Conservation (phyloP, 2,797 vertebrate species). For the Notoglanidium macrostoma region DNA sequence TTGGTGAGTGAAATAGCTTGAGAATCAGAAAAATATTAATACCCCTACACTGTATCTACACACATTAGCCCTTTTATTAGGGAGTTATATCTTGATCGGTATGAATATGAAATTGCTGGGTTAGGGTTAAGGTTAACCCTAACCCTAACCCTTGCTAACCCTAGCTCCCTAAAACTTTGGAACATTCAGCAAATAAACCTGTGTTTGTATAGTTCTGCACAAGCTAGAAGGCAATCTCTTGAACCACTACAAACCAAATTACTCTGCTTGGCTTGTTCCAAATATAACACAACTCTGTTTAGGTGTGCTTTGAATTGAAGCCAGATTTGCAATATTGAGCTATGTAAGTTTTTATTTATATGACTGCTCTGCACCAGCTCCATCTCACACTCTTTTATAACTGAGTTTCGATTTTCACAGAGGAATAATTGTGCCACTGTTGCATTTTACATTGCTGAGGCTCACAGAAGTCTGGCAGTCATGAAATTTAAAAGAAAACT, state of each 20-base stretch:
- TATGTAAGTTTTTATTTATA: slow-evolving; percentile 28
- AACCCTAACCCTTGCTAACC: no score
- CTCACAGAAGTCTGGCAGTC: not conserved
- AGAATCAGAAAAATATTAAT: not conserved
- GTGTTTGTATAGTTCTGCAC: slow-evolving; percentile 30
- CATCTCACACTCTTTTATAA: slow-evolving; percentile 8
- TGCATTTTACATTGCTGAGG: slow-evolving; percentile 12
- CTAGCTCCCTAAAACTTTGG: not conserved
- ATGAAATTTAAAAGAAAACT: not conserved
- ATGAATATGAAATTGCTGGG: not conserved
- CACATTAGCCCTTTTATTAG: not conserved
- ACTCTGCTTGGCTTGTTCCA: not conserved
- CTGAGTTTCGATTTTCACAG: slow-evolving; percentile 7
- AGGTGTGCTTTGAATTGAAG: slow-evolving; percentile 4
- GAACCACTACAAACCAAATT: slow-evolving; percentile 33
- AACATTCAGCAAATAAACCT: slow-evolving; percentile 24
- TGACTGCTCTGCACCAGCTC: not conserved
- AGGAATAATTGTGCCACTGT: slow-evolving; percentile 15
- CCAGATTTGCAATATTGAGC: slow-evolving; percentile 13
- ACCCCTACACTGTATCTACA: not conserved
- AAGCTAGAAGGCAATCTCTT: slow-evolving; percentile 35
- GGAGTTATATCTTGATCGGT: not conserved
- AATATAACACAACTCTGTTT: slow-evolving; percentile 35
- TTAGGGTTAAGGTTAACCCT: no score
- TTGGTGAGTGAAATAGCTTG: slow-evolving; percentile 77